Evolutionary conservation across 2,797 vertebrate genomes (phyloP).

Genomic region (Lepidocolaptes lacrymiger): DNA sequence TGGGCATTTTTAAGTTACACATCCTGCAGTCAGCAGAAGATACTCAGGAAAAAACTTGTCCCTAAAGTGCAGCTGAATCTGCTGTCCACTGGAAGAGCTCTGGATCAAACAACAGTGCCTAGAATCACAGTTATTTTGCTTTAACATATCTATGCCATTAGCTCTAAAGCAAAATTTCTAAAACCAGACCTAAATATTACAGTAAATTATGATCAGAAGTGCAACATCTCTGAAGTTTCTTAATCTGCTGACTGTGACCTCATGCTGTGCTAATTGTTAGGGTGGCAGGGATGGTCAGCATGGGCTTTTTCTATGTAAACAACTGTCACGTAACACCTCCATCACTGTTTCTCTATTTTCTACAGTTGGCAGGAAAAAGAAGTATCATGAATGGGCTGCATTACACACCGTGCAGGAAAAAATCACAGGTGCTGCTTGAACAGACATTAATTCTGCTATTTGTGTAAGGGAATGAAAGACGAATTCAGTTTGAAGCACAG

Average conservation of each 20-base stretch:
- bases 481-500: background rate
- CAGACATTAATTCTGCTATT: background rate
- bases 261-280: background rate
- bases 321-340: background rate
- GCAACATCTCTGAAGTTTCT: background rate
- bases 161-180: background rate
- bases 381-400: background rate
- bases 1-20: background rate
- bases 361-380: background rate
- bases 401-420: background rate
- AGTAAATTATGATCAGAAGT: background rate
- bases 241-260: background rate
- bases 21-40: background rate
- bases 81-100: background rate
- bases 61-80: background rate
- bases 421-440: background rate
- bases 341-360: background rate
- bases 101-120: background rate
- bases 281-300: background rate
- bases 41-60: background rate
- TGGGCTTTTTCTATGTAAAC: background rate
- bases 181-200: background rate
- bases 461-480: background rate
- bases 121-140: background rate
- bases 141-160: background rate